Base-by-base conservation (phyloP, 2,888 invertebrate species). In the Leptura quadrifasciata region DNA sequence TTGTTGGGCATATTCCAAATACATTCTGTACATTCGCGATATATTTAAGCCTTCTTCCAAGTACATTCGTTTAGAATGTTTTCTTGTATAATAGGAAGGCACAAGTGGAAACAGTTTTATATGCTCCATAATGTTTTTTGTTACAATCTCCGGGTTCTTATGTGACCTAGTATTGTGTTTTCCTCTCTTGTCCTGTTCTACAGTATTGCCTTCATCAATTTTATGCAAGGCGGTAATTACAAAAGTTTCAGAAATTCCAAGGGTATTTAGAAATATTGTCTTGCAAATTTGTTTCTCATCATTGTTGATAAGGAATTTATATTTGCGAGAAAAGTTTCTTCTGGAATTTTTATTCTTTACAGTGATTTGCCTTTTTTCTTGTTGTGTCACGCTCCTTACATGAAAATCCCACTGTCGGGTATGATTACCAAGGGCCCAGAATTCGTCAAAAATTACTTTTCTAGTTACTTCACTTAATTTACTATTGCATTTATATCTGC, bases 311-410 rank as follows among this genome's bases (percentile, higher is more conserved):
- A 2, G 9, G 27, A 60, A 60, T 0, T 20, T 15, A 60, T 60
- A 60, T 27, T 3, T 15, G 1, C n/a, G n/a, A 12, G 27, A 60
- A 17, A 6, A 6, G 1, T 18, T n/a, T 18, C 54, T 54, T 54
- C 54, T 10, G 5, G 54, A 54, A 6, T 10, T 15, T 21, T n/a
- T 4, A 9, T 12, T 4, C 5, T n/a, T 60, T n/a, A 27, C 21
- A 1, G 63, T 12, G n/a, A 60, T 21, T 61, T 71, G 39, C 80
- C 85, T 81, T 85, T 80, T 80, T 60, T 70, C 76, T 67, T 78
- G 79, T 80, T 78, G 75, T 81, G 27, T 76, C 80, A 81, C 82
- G 77, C 78, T 77, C 74, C 78, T 73, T 72, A 74, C 73, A 57
- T 75, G 60, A 27, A 78, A 76, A 63, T 79, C 76, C 74, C 75